A percentile compares a stretch with the other conserved stretches of the same genome.
Conservation (phyloP, 2,113 vertebrate species). For the Ailurus styani region DNA sequence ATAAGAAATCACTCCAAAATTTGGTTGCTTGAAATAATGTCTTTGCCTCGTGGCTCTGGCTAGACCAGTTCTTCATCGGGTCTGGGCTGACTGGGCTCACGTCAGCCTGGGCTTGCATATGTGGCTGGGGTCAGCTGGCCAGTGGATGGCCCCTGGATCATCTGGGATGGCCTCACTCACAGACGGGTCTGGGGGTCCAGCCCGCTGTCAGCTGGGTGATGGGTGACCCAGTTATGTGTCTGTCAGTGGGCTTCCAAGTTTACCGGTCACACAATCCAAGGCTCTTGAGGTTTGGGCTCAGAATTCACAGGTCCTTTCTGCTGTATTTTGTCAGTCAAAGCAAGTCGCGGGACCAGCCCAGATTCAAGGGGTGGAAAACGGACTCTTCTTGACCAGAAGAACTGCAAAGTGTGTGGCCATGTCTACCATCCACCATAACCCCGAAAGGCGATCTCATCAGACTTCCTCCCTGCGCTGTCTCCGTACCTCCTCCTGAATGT, state of each 20-base stretch:
- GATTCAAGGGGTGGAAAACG: neutral
- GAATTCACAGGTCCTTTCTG: neutral
- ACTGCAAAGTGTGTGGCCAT: neutral
- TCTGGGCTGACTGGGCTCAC: neutral
- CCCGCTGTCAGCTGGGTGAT: neutral
- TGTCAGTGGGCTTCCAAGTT: neutral
- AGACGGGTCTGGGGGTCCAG: neutral
- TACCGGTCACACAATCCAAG: neutral
- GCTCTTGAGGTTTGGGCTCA: too few relatives aligned
- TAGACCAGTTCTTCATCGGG: neutral
- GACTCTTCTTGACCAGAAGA: neutral
- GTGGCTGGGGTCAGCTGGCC: neutral
- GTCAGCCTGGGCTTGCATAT: rapidly evolving
- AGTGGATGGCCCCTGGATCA: rapidly evolving
- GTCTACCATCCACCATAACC: neutral
- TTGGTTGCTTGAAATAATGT: neutral
- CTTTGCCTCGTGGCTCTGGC: neutral
- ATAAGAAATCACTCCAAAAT: neutral
- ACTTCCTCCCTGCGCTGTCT: neutral
- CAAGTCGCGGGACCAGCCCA: neutral
- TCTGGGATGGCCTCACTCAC: neutral
- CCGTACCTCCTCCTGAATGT: neutral
- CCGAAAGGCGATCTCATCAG: neutral
- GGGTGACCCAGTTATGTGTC: neutral
- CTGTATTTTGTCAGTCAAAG: neutral